Evolutionary conservation across 2,113 vertebrate genomes (phyloP).

Genomic region (Triplophysa rosa): DNA sequence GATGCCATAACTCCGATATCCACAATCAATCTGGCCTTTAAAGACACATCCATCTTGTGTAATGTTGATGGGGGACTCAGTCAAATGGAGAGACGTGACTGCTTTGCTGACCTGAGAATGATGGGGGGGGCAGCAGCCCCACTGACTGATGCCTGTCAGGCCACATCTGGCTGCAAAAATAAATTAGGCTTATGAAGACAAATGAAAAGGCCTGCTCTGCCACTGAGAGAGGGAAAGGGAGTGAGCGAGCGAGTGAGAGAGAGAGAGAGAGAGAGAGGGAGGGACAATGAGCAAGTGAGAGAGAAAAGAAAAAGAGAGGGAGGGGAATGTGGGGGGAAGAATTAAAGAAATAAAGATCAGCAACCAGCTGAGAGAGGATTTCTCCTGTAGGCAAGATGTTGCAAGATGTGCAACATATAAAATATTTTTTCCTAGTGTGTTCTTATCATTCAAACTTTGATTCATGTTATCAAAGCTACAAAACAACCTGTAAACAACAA

Average conservation of each 20-base stretch:
- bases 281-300: neutral
- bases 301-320: neutral
- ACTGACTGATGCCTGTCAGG: constrained; percentile 99
- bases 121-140: constrained; percentile 70
- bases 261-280: neutral
- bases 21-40: constrained; percentile 99
- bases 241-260: neutral
- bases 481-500: neutral
- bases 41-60: constrained; percentile 98
- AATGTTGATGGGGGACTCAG: constrained; percentile 94
- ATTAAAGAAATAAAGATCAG: constrained; percentile 41
- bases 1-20: constrained; percentile 96
- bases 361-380: constrained; percentile 43
- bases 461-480: constrained; percentile 1
- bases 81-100: constrained; percentile 87
- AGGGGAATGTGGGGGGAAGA: constrained; percentile 17
- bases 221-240: constrained; percentile 50
- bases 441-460: constrained; percentile 13
- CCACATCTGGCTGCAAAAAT: constrained; percentile 96
- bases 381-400: constrained; percentile 40
- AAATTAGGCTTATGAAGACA: constrained; percentile 99
- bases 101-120: constrained; percentile 82
- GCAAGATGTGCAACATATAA: constrained; percentile 1
- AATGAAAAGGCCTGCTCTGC: constrained; percentile 85
- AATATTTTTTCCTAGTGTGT: neutral